Percentiles rank a stretch among this genome's conserved stretches.
These are phyloP conservation scores for Bombus balteatus DNA, from an alignment of 1,140 invertebrate species.

Conservation along the genomic window DNA sequence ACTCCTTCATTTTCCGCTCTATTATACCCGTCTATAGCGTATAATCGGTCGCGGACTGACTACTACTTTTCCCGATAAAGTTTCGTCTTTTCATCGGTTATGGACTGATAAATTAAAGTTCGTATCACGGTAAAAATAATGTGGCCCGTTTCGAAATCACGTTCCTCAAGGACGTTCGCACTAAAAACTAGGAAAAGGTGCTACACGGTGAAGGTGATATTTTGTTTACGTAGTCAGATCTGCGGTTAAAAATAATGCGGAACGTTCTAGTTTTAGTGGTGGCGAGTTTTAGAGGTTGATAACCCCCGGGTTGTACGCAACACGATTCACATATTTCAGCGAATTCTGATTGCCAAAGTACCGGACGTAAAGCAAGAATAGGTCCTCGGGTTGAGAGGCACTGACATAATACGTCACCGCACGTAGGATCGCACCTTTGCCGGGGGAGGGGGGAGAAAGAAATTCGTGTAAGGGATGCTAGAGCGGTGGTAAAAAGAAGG, in stretches of 20 bases:
- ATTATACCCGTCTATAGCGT: background rate
- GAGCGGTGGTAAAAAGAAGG: constrained; percentile 62
- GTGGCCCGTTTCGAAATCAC: background rate
- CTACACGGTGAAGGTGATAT: background rate
- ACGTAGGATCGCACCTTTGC: constrained; percentile 48
- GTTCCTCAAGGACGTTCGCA: background rate
- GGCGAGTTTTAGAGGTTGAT: constrained; percentile 11
- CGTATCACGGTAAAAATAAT: background rate
- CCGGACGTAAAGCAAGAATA: no score
- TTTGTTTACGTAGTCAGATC: background rate
- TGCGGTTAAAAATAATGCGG: background rate
- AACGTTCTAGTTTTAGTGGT: background rate
- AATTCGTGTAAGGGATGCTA: constrained; percentile 67
- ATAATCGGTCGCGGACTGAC: background rate
- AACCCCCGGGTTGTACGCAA: constrained; percentile 1
- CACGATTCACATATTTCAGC: background rate
- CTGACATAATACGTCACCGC: constrained; percentile 58
- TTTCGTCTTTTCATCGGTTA: background rate
- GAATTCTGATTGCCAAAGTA: background rate
- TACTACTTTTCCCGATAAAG: background rate
- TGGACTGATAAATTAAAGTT: background rate
- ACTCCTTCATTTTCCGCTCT: constrained; percentile 18
- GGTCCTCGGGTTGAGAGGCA: constrained; percentile 42
- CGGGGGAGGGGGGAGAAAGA: constrained; percentile 24
- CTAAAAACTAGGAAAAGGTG: background rate